Evolutionary conservation across 2,113 vertebrate genomes (phyloP), one percentile per base, ranked within the genome.

Genomic region (Pycnonotus jocosus): DNA sequence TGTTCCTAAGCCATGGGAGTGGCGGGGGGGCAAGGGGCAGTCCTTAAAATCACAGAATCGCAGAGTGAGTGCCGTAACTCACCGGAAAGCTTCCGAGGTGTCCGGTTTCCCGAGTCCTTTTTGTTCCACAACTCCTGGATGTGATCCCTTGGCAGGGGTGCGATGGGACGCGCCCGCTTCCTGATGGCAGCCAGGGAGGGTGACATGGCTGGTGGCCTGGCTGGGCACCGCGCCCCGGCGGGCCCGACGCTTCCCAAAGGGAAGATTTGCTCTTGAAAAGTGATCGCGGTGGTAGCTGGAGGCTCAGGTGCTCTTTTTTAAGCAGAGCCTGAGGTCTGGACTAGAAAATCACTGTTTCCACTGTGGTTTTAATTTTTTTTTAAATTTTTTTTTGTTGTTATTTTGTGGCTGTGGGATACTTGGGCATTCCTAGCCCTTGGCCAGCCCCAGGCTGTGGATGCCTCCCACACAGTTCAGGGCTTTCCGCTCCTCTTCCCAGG

Each of bases 231-330:
- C 37, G 14, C 77, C 56, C 57, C 82, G 50, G 6, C 30, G 12
- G 61, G 35, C 71, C n/a, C 83, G 0, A 1, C 12, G 11, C 81
- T 79, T 37, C 40, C 84, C 70, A 0, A 7, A 2, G 31, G 2
- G 16, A 21, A 7, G 44, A 2, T 24, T 35, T 28, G 10, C 45
- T 50, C 48, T 10, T 2, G 3, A 54, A 54, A 94, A 91, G 38
- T 33, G 15, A 8, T 20, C 3, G 3, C 9, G 13, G 3, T 14
- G 9, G 8, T 6, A 5, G 1, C 0, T 12, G 48, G 28, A 33
- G 44, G 28, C 47, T 86, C 22, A 0, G 56, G 37, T 9, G 50
- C 3, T 25, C 28, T 2, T 50, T 68, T 51, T 48, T 3, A 47
- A 70, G 54, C 11, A 1, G 18, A 45, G 20, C 6, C 9, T 45